Conservation (phyloP, 2,888 invertebrate genomes). For the Chrysomela aeneicollis region DNA sequence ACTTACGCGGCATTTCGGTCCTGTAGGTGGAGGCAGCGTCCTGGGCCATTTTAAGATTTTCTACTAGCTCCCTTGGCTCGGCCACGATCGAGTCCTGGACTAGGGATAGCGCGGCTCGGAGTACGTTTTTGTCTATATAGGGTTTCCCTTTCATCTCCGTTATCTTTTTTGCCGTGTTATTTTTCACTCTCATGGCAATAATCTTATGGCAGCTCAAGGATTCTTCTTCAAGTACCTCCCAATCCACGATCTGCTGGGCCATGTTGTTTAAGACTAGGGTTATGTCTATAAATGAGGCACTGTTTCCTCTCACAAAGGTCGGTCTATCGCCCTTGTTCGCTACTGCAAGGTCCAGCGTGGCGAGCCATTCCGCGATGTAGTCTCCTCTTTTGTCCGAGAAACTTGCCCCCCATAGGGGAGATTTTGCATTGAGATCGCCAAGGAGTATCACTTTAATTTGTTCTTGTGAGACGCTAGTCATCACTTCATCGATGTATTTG, state of each 20-base stretch:
- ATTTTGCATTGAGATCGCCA: conserved; percentile 16
- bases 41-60: neutral
- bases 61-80: neutral
- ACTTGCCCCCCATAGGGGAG: conserved; percentile 18
- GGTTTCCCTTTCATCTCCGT: neutral
- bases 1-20: neutral
- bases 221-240: neutral
- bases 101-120: neutral
- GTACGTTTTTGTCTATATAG: neutral
- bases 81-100: neutral
- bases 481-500: neutral
- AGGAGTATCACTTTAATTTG: neutral
- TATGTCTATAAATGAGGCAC: neutral
- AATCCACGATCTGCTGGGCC: neutral
- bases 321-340: neutral
- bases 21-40: neutral
- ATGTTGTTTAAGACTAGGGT: neutral
- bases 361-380: conserved; percentile 10
- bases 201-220: neutral
- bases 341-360: neutral
- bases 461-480: neutral
- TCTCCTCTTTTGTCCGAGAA: neutral
- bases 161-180: neutral
- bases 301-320: conserved; percentile 8
- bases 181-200: neutral